These are phyloP conservation scores for Lepidochitona cinerea DNA, from an alignment of 2,888 invertebrate species.

Conservation along the genomic window DNA sequence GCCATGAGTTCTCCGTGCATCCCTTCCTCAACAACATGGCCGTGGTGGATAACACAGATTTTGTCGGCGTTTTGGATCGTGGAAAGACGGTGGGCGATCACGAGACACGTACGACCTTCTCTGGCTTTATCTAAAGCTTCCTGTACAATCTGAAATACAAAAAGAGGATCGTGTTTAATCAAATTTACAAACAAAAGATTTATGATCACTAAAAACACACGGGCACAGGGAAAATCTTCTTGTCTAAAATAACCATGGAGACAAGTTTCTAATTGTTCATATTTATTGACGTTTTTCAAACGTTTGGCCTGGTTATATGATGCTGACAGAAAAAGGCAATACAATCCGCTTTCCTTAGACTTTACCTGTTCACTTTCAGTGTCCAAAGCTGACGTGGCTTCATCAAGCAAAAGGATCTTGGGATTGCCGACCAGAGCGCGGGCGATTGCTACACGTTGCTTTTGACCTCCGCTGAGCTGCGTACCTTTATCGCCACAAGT, in stretches of 20 bases:
- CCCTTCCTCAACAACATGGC: constrained; percentile 43
- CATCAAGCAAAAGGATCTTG: constrained; percentile 74
- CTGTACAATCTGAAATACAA: constrained; percentile 62
- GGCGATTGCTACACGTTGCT: constrained; percentile 79
- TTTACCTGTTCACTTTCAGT: constrained; percentile 67
- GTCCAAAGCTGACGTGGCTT: constrained; percentile 69
- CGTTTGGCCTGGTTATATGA: too few species aligned
- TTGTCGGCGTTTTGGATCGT: constrained; percentile 74
- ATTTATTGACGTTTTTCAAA: too few species aligned
- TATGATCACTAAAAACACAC: too few species aligned
- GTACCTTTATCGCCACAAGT: constrained; percentile 65
- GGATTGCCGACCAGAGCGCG: constrained; percentile 80
- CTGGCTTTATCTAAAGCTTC: constrained; percentile 69
- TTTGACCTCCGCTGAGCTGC: constrained; percentile 70
- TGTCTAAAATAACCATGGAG: too few species aligned
- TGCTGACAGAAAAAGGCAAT: too few species aligned
- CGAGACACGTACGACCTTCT: constrained; percentile 66
- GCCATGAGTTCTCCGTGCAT: constrained; percentile 43
- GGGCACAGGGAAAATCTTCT: too few species aligned
- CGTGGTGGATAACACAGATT: constrained; percentile 62
- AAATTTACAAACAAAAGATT: too few species aligned
- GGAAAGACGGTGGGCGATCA: constrained; percentile 70
- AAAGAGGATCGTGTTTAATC: too few species aligned
- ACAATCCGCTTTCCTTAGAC: too few species aligned
- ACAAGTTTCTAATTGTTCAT: too few species aligned